Conservation (phyloP, 2,888 invertebrate species). For the Thymelicus lineola region DNA sequence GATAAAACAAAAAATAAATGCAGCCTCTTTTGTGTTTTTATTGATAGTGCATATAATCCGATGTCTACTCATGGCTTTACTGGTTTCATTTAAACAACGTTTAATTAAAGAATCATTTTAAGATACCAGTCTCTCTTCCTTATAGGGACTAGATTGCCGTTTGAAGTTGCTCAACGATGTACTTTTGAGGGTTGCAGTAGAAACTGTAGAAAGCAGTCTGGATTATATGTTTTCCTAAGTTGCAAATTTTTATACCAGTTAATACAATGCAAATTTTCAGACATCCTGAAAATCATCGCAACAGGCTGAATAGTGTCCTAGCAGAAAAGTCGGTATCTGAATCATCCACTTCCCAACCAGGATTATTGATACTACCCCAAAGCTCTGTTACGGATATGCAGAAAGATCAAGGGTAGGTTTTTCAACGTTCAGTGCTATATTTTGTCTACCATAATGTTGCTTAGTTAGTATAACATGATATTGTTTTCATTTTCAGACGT, state of each 20-base stretch:
- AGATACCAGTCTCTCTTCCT: no score
- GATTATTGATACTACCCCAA: slow-evolving; percentile 73
- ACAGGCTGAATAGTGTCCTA: slow-evolving; percentile 63
- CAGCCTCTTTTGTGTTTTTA: no score
- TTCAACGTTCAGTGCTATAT: background rate
- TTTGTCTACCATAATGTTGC: background rate
- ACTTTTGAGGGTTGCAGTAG: no score
- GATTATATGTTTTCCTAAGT: no score
- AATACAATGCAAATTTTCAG: slow-evolving; percentile 16
- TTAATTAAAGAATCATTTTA: no score
- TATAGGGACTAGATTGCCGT: no score
- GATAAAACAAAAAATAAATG: no score
- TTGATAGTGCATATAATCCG: no score
- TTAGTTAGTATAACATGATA: background rate
- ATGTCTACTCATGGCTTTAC: no score
- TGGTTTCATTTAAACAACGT: no score
- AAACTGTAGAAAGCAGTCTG: no score
- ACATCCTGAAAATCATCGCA: slow-evolving; percentile 62
- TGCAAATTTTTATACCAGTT: background rate
- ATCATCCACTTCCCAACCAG: slow-evolving; percentile 66
- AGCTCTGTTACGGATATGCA: slow-evolving; percentile 67
- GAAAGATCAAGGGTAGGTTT: slow-evolving; percentile 68
- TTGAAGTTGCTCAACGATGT: no score
- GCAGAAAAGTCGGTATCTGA: slow-evolving; percentile 72
- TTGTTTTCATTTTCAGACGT: slow-evolving; percentile 56